Conservation (phyloP, 2,888 invertebrate species). For the Crematogaster levior region DNA sequence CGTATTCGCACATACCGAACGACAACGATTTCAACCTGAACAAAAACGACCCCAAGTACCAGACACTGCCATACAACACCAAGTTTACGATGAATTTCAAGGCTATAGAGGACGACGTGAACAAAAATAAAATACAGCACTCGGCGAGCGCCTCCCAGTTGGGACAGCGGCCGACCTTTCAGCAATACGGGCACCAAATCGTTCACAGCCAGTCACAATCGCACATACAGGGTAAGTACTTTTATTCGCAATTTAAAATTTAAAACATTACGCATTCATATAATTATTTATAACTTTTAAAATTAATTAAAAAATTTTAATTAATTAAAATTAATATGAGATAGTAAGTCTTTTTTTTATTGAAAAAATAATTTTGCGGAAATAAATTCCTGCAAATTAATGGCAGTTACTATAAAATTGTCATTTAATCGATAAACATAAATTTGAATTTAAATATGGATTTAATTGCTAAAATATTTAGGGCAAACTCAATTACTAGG, state of each 20-base stretch:
- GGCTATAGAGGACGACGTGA: slow-evolving; percentile 82
- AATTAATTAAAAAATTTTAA: not conserved
- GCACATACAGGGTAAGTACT: slow-evolving; percentile 82
- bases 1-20: slow-evolving; percentile 93
- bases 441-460: not conserved
- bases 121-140: slow-evolving; percentile 84
- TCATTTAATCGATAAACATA: not conserved
- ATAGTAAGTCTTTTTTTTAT: not conserved
- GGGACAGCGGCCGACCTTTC: slow-evolving; percentile 80
- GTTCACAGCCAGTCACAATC: slow-evolving; percentile 84
- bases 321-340: no score
- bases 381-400: not conserved
- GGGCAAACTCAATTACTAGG: slow-evolving; percentile 74
- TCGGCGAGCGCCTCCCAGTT: slow-evolving; percentile 84
- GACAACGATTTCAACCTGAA: slow-evolving; percentile 91
- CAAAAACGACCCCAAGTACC: slow-evolving; percentile 96
- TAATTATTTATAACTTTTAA: not conserved
- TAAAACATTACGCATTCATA: not conserved
- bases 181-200: slow-evolving; percentile 83
- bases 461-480: slow-evolving; percentile 45
- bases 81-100: slow-evolving; percentile 91
- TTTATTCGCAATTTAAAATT: not conserved
- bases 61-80: slow-evolving; percentile 95
- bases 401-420: not conserved
- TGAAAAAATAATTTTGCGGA: not conserved